phyloP scores from a whole-genome alignment of 2,888 invertebrate genomes.

The Lochmaea crataegi region DNA sequence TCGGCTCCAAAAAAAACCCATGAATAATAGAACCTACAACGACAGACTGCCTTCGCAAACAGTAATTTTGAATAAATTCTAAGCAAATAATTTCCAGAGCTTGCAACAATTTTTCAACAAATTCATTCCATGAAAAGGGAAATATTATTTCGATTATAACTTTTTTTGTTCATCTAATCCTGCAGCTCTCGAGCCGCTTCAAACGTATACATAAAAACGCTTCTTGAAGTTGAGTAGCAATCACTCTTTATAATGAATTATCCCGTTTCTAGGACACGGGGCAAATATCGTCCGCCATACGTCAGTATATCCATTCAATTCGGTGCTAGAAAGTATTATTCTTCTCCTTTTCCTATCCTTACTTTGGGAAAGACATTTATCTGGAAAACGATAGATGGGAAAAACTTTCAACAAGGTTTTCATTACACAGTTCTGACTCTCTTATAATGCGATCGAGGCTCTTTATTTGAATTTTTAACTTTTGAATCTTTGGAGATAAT shows the following conservation, averaged over 20 bases:
- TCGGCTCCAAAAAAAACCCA: too few relatives aligned
- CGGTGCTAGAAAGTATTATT: conserved; percentile 56
- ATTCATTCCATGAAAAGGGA: background rate
- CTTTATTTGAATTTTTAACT: conserved; percentile 53
- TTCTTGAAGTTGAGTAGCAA: background rate
- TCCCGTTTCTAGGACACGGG: conserved; percentile 24
- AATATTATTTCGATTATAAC: background rate
- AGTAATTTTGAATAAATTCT: too few relatives aligned
- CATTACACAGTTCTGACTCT: conserved; percentile 56
- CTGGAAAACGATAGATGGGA: conserved; percentile 58
- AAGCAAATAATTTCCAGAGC: too few relatives aligned
- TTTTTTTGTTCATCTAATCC: background rate
- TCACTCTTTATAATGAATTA: conserved; percentile 28
- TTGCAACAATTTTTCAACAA: background rate
- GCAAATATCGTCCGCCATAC: conserved; percentile 46
- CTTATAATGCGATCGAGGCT: conserved; percentile 53
- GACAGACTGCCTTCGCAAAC: too few relatives aligned
- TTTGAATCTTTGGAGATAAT: conserved; percentile 41
- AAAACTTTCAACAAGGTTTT: conserved; percentile 63
- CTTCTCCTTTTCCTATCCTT: conserved; percentile 56
- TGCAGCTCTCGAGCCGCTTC: background rate
- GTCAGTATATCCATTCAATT: conserved; percentile 60
- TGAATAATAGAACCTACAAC: too few relatives aligned
- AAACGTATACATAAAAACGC: background rate
- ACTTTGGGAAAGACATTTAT: conserved; percentile 60